A percentile compares a stretch with the other conserved stretches of the same genome.
Conservation (phyloP, 1,140 invertebrate genomes). For the Orchestia grillus region DNA sequence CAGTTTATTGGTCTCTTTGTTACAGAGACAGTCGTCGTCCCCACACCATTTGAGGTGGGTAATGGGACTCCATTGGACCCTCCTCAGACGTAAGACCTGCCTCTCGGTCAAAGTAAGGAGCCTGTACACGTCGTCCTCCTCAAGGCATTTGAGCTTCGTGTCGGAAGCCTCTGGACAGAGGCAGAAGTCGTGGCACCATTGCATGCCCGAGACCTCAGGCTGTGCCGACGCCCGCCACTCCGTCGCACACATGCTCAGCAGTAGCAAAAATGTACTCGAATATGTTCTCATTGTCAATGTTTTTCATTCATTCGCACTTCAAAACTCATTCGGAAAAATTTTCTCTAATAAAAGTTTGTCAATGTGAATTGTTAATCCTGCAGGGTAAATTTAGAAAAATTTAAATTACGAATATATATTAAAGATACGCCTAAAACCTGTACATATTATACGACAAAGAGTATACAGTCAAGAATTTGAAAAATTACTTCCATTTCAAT, state of each 20-base stretch:
- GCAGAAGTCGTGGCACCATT: slow-evolving; percentile 62
- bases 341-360: neutral
- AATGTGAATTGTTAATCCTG: neutral
- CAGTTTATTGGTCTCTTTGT: slow-evolving; percentile 39
- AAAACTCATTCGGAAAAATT: neutral
- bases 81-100: slow-evolving; percentile 32
- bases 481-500: too few species aligned
- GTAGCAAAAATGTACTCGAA: neutral
- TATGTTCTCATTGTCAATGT: neutral
- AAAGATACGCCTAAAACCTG: neutral
- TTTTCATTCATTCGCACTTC: neutral
- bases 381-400: neutral
- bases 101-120: slow-evolving; percentile 20
- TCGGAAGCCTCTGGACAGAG: slow-evolving; percentile 56
- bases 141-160: slow-evolving; percentile 58
- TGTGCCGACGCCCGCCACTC: neutral
- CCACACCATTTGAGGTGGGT: slow-evolving; percentile 59
- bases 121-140: slow-evolving; percentile 40
- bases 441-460: neutral
- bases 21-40: slow-evolving; percentile 60
- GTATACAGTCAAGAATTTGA: neutral
- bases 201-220: slow-evolving; percentile 50
- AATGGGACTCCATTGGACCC: slow-evolving; percentile 39
- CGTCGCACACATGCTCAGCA: neutral
- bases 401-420: neutral